Conservation (phyloP, 2,888 invertebrate species). For the Vanessa cardui region DNA sequence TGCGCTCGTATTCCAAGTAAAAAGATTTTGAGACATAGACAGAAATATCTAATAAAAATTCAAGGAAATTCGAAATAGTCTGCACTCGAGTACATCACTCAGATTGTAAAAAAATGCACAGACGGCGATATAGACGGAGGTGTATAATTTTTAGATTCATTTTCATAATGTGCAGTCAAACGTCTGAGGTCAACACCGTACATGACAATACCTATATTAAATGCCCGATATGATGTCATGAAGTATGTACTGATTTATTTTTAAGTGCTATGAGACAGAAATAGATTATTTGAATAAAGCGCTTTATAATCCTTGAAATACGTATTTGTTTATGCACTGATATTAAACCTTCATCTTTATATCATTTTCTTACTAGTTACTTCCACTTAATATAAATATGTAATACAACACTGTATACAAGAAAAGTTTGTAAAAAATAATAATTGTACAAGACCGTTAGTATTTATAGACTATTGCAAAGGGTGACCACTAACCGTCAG, state of each 20-base stretch:
- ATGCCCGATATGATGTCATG: slow-evolving; percentile 25
- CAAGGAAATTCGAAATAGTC: slow-evolving; percentile 79
- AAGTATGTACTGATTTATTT: neutral
- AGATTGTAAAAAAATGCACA: slow-evolving; percentile 78
- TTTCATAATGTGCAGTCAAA: slow-evolving; percentile 78
- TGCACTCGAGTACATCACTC: slow-evolving; percentile 77
- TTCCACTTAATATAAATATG: no score
- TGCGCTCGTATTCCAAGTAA: slow-evolving; percentile 40
- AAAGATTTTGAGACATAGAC: slow-evolving; percentile 59
- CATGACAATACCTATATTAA: slow-evolving; percentile 42
- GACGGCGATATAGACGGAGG: slow-evolving; percentile 62
- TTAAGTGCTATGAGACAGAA: neutral
- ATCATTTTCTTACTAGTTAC: no score
- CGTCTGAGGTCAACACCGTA: slow-evolving; percentile 68
- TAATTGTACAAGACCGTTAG: no score
- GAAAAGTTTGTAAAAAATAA: no score
- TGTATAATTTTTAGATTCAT: slow-evolving; percentile 80
- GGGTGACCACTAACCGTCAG: no score
- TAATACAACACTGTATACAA: no score
- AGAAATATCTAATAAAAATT: slow-evolving; percentile 74
- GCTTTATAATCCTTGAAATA: no score
- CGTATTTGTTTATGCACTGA: no score
- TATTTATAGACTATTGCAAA: no score
- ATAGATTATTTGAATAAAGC: neutral
- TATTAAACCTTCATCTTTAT: no score